These are phyloP conservation scores for Dendroctonus ponderosae DNA, from an alignment of 1,140 invertebrate genomes.

Conservation along the genomic window DNA sequence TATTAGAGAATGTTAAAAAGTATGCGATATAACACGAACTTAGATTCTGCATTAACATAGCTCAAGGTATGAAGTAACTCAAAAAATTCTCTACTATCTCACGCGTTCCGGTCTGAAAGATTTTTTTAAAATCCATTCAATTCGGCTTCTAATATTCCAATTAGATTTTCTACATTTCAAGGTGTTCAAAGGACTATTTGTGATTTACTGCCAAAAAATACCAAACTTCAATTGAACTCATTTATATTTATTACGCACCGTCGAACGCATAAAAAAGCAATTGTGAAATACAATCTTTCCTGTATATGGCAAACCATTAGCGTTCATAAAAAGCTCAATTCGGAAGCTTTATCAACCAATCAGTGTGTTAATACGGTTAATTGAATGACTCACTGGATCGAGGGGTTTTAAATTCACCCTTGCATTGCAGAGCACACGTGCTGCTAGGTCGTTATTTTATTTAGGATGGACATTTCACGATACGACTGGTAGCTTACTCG, in stretches of 20 bases:
- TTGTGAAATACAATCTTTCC: neutral
- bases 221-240: no score
- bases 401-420: constrained; percentile 31
- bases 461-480: neutral
- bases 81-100: neutral
- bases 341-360: constrained; percentile 33
- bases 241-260: no score
- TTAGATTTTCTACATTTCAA: no score
- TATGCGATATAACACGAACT: neutral
- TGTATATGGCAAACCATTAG: constrained; percentile 19
- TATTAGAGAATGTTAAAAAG: neutral
- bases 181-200: no score
- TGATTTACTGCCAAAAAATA: no score
- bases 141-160: no score
- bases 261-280: no score
- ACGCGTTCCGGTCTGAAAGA: neutral
- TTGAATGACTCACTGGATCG: constrained; percentile 36
- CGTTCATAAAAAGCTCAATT: constrained; percentile 24
- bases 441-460: constrained; percentile 7
- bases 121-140: neutral
- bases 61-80: neutral
- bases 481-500: no score
- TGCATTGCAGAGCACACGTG: constrained; percentile 35
- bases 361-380: constrained; percentile 34
- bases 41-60: neutral